Evolutionary conservation across 2,113 vertebrate genomes (phyloP).

Genomic region (Helogale parvula): DNA sequence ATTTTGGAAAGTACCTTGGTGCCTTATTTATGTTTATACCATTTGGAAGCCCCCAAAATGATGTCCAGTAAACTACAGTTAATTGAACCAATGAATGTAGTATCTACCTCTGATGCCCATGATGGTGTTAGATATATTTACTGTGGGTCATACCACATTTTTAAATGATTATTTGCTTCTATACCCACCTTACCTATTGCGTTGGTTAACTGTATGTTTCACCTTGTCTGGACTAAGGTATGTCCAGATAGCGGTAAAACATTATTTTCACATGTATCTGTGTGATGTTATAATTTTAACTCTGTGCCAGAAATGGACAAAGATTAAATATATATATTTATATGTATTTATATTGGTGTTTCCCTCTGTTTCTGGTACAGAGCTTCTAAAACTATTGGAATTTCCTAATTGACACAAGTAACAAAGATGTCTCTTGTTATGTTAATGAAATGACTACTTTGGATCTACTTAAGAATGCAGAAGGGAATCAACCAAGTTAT

Average conservation of each 20-base stretch:
- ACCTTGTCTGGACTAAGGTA: background rate
- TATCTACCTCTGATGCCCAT: background rate
- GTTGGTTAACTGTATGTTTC: background rate
- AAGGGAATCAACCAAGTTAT: background rate
- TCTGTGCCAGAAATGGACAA: background rate
- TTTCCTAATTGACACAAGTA: background rate
- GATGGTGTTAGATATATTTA: background rate
- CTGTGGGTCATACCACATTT: background rate
- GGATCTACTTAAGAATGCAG: background rate
- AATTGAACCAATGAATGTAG: background rate
- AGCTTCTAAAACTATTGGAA: background rate
- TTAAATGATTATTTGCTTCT: background rate
- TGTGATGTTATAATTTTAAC: background rate
- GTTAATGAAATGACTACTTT: background rate
- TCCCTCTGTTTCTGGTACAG: background rate
- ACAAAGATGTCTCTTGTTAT: background rate
- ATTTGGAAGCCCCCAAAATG: background rate
- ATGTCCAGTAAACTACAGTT: background rate
- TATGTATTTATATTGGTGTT: background rate
- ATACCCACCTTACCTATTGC: background rate
- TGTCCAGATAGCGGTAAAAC: background rate
- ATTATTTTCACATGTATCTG: background rate
- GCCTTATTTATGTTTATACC: background rate
- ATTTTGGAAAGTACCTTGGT: background rate
- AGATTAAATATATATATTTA: background rate